Base-by-base conservation (phyloP, 2,888 invertebrate species). In the Branchipolynoe longqiensis region DNA sequence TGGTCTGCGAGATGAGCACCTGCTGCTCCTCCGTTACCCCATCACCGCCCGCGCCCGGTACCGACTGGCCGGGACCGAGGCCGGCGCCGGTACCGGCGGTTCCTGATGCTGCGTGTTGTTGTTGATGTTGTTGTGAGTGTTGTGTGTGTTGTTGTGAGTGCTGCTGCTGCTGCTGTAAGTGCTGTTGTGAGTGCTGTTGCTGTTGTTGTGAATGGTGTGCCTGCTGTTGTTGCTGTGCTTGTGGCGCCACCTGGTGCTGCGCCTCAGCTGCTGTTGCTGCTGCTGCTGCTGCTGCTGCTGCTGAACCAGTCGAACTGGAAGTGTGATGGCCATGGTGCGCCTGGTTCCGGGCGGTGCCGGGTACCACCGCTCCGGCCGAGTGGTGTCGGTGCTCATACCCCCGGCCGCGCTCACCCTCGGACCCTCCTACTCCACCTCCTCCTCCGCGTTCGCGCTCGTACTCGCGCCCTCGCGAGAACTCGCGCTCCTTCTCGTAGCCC, bases 41-140 rank as follows among this genome's bases (percentile, higher is more conserved):
- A 41, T n/a, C n/a, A n/a, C n/a, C n/a, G n/a, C n/a, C n/a, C n/a
- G n/a, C n/a, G n/a, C n/a, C n/a, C n/a, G n/a, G n/a, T n/a, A n/a
- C n/a, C n/a, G n/a, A n/a, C n/a, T n/a, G n/a, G n/a, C n/a, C n/a
- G n/a, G n/a, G n/a, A n/a, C n/a, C n/a, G n/a, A n/a, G n/a, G n/a
- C n/a, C n/a, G n/a, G n/a, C n/a, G n/a, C n/a, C n/a, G n/a, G n/a
- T n/a, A n/a, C n/a, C n/a, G n/a, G n/a, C 41, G 84, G 38, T 69
- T 25, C 36, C 36, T 58, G 33, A 82, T 82, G 22, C 83, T 69
- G 36, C 12, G 14, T 83, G 83, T 36, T 83, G 62, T 31, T 64
- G n/a, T n/a, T 81, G 74, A 36, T 84, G 85, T 83, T 78, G 85
- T 36, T 84, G 85, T 38, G 3, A 31, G 33, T 4, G 1, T 25